These are phyloP conservation scores for Hypsopygia costalis DNA, from an alignment of 2,888 invertebrate genomes.

Conservation along the genomic window DNA sequence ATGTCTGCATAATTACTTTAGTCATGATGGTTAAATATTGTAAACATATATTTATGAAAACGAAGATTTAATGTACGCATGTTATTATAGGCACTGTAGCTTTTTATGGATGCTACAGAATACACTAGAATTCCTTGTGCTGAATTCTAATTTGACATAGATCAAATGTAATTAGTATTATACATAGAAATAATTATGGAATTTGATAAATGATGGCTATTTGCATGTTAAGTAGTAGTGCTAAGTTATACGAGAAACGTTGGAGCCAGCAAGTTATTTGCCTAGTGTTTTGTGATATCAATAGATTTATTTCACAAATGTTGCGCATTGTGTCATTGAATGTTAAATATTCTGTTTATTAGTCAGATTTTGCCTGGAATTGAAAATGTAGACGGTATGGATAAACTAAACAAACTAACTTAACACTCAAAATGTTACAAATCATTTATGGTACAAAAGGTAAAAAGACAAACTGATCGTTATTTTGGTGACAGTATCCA, in stretches of 20 bases:
- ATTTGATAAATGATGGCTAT: conserved; percentile 5
- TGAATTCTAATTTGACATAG: not conserved
- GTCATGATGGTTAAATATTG: too few relatives aligned
- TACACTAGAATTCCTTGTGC: not conserved
- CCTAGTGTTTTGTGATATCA: conserved; percentile 51
- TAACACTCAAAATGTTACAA: not conserved
- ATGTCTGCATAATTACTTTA: too few relatives aligned
- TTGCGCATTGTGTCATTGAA: conserved; percentile 3
- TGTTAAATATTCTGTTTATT: not conserved
- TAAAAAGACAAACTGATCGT: not conserved
- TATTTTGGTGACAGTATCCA: not conserved
- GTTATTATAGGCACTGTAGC: too few relatives aligned
- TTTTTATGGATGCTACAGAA: too few relatives aligned
- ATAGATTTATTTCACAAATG: conserved; percentile 23
- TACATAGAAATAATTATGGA: not conserved
- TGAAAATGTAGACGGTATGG: not conserved
- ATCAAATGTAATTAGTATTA: not conserved
- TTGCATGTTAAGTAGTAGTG: conserved; percentile 2
- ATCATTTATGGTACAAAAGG: conserved; percentile 3
- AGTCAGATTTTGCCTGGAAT: not conserved
- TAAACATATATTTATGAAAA: too few relatives aligned
- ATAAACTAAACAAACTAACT: not conserved
- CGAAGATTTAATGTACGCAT: too few relatives aligned
- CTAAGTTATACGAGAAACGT: conserved; percentile 6
- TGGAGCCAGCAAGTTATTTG: conserved; percentile 27